Evolutionary conservation across 2,797 vertebrate genomes (phyloP).

Genomic region (Pipistrellus pygmaeus): DNA sequence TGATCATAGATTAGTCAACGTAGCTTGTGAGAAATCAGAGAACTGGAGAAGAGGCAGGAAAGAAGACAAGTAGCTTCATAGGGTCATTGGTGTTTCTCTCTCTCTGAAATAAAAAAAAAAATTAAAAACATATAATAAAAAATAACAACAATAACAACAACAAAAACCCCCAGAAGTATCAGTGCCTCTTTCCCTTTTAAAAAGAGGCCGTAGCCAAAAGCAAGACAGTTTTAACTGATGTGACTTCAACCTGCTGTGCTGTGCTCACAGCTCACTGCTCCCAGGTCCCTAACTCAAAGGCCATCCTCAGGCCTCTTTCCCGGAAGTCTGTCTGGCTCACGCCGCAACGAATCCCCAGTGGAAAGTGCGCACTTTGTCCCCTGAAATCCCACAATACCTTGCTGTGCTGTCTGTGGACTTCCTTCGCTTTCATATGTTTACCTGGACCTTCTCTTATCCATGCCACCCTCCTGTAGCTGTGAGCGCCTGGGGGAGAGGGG

Average conservation of each 20-base stretch:
- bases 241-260: not conserved
- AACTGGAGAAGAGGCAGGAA: not conserved
- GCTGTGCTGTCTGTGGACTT: not conserved
- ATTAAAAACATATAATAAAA: too few species aligned
- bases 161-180: not conserved
- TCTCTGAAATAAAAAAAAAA: too few species aligned
- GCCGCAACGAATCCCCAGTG: not conserved
- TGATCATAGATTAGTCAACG: not conserved
- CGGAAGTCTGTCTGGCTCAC: not conserved
- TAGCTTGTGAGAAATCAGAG: not conserved
- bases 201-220: not conserved
- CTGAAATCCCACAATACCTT: not conserved
- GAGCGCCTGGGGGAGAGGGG: not conserved
- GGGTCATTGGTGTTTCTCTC: not conserved
- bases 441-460: not conserved
- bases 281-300: not conserved
- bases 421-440: not conserved
- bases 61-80: not conserved
- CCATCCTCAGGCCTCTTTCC: not conserved
- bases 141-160: too few species aligned
- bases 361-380: not conserved
- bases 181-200: not conserved
- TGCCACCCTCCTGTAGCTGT: rapidly evolving
- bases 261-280: not conserved
- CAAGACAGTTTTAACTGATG: not conserved